Percentiles rank a stretch among this genome's conserved stretches.
These are phyloP conservation scores for Trachops cirrhosus DNA, from an alignment of 2,797 vertebrate genomes.

Conservation along the genomic window DNA sequence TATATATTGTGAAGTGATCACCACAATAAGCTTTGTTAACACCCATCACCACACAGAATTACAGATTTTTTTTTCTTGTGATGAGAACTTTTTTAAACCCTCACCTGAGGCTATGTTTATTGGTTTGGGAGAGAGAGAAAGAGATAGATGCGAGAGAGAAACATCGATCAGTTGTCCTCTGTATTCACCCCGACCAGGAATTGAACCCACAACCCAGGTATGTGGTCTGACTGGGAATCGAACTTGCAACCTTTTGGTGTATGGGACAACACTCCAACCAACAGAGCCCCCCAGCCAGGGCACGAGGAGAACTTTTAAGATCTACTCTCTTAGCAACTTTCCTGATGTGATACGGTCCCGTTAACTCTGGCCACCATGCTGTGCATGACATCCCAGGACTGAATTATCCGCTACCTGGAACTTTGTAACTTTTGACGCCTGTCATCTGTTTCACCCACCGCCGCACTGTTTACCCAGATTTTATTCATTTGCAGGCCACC, in stretches of 20 bases:
- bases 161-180: not conserved
- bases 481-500: not conserved
- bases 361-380: not conserved
- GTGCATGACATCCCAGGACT: not conserved
- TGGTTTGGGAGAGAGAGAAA: not conserved
- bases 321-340: not conserved
- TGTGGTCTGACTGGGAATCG: not conserved
- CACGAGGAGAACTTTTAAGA: not conserved
- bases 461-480: not conserved
- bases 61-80: not conserved
- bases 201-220: not conserved
- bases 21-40: not conserved
- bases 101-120: not conserved
- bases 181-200: not conserved
- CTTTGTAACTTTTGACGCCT: not conserved
- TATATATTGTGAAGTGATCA: not conserved
- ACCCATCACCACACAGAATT: accelerated
- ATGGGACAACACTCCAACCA: not conserved
- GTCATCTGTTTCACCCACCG: too few species aligned
- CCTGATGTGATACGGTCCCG: too few species aligned
- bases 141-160: not conserved
- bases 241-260: not conserved
- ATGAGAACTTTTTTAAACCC: not conserved
- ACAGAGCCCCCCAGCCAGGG: not conserved
- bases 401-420: not conserved